Evolutionary conservation across 2,888 invertebrate genomes (phyloP).

Genomic region (Erebia ligea): DNA sequence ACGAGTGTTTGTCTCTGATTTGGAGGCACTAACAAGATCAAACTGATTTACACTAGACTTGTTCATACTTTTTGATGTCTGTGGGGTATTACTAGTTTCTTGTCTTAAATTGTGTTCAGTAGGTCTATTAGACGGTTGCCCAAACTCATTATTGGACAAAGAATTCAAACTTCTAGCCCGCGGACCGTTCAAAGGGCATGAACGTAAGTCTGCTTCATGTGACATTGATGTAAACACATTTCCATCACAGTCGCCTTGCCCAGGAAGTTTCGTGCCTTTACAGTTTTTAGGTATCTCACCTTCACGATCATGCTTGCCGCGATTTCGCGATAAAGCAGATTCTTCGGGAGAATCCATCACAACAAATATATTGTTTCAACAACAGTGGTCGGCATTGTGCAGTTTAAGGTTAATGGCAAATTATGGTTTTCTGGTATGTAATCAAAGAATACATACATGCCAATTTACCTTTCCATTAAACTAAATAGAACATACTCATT

Average conservation of each 20-base stretch:
- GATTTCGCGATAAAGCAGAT: conserved; percentile 55
- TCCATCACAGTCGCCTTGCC: conserved; percentile 56
- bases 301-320: conserved; percentile 57
- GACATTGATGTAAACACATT: conserved; percentile 66
- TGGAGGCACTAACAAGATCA: conserved; percentile 54
- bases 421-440: conserved; percentile 13
- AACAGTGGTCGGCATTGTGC: conserved; percentile 71
- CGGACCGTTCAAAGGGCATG: conserved; percentile 59
- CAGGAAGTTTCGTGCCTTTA: conserved; percentile 52
- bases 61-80: conserved; percentile 48
- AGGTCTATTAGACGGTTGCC: conserved; percentile 46
- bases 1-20: conserved; percentile 49
- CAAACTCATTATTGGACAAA: conserved; percentile 50
- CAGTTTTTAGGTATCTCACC: conserved; percentile 55
- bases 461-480: neutral
- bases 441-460: neutral
- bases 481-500: neutral
- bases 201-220: conserved; percentile 56
- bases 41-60: conserved; percentile 50
- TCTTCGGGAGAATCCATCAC: conserved; percentile 72
- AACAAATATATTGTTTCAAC: conserved; percentile 57
- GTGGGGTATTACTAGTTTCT: conserved; percentile 48
- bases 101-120: conserved; percentile 50
- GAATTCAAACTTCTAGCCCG: conserved; percentile 44
- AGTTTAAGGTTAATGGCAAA: conserved; percentile 63